Evolutionary conservation across 2,113 vertebrate genomes (phyloP).

Genomic region (Sakesphorus luctuosus): DNA sequence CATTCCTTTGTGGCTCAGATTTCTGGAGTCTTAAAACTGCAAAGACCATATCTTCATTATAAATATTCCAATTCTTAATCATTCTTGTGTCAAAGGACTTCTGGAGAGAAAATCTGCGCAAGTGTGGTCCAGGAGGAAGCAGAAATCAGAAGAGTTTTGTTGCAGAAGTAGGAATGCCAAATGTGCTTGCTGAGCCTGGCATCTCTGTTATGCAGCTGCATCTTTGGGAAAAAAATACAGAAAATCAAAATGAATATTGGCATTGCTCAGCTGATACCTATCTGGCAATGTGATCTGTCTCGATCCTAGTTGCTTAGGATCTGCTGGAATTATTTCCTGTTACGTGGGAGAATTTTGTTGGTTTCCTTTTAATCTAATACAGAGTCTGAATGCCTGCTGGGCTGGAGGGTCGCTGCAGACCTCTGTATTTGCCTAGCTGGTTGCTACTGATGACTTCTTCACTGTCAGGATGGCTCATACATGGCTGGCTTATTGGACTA

Average conservation of each 20-base stretch:
- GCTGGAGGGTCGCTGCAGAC: not conserved
- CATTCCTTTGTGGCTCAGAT: constrained; percentile 55
- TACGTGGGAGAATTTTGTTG: not conserved
- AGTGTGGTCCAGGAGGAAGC: not conserved
- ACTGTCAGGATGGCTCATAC: not conserved
- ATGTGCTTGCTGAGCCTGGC: not conserved
- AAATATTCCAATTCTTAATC: constrained; percentile 28
- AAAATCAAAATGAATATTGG: not conserved
- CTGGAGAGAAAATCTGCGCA: not conserved
- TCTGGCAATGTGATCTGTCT: not conserved
- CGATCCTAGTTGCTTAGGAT: not conserved
- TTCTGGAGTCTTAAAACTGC: constrained; percentile 13
- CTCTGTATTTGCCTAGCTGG: not conserved
- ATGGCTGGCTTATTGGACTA: not conserved
- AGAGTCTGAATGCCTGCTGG: not conserved
- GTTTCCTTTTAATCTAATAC: not conserved
- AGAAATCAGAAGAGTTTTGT: not conserved
- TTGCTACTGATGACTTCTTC: not conserved
- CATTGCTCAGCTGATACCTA: not conserved
- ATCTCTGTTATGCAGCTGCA: not conserved
- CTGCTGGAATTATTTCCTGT: not conserved
- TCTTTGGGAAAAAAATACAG: not conserved
- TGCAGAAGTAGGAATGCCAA: not conserved
- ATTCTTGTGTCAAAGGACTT: not conserved
- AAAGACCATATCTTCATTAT: not conserved